Evolutionary conservation across 2,113 vertebrate species (phyloP).

Genomic region (Porphyrio hochstetteri): DNA sequence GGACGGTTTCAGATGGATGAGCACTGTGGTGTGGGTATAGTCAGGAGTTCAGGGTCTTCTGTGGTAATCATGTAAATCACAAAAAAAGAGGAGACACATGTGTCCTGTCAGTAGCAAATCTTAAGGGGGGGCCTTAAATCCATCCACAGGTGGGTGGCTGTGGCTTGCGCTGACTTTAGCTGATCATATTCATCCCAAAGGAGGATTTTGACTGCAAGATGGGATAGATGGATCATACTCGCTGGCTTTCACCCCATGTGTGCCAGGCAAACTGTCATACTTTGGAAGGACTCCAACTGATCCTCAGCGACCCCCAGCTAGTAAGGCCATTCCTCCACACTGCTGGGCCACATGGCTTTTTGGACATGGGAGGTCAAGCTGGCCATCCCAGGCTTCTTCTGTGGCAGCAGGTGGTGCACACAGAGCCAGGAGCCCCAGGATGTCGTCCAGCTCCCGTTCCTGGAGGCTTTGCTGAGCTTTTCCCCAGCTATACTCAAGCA

Average conservation of each 20-base stretch:
- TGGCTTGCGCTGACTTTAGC: background rate
- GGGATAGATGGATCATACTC: background rate
- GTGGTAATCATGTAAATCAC: background rate
- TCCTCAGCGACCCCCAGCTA: background rate
- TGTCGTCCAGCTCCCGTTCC: background rate
- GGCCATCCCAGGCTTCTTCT: background rate
- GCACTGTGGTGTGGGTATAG: background rate
- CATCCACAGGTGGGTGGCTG: background rate
- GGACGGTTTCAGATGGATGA: background rate
- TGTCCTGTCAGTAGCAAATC: background rate
- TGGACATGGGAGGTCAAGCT: background rate
- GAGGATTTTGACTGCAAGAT: background rate
- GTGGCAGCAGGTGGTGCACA: background rate
- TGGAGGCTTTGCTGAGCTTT: background rate
- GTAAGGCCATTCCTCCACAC: background rate
- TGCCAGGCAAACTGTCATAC: background rate
- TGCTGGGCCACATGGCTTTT: background rate
- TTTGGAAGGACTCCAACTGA: background rate
- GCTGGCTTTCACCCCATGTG: background rate
- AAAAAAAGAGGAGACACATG: background rate
- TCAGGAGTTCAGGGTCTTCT: background rate
- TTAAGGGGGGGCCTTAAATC: background rate
- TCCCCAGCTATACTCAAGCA: background rate
- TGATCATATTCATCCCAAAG: background rate
- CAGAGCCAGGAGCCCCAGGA: background rate